These are phyloP conservation scores for Philaenus spumarius DNA, from an alignment of 1,140 invertebrate species.

Conservation along the genomic window DNA sequence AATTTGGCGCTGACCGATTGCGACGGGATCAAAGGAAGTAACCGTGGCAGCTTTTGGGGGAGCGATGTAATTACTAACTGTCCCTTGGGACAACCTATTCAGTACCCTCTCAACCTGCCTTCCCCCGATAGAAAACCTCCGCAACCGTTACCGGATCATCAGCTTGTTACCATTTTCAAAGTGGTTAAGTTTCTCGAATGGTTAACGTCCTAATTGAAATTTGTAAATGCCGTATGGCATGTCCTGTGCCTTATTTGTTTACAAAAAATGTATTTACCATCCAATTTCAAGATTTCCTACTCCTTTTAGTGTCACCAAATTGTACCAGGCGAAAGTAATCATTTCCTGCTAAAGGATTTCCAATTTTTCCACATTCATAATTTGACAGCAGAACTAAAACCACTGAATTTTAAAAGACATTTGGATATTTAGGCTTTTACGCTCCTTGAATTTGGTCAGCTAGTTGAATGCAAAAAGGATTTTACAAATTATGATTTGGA, in stretches of 20 bases:
- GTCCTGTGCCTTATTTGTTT: not conserved
- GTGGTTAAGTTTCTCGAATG: constrained; percentile 6
- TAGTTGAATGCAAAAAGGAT: too few species aligned
- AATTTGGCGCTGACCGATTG: constrained; percentile 17
- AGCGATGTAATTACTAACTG: constrained; percentile 10
- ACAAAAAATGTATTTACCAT: too few species aligned
- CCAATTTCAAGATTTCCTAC: too few species aligned
- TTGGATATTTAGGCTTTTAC: too few species aligned
- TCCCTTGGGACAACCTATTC: constrained; percentile 10
- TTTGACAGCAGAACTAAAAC: too few species aligned
- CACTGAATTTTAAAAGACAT: too few species aligned
- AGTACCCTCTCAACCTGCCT: constrained; percentile 14
- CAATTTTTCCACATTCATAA: too few species aligned
- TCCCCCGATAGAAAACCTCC: not conserved
- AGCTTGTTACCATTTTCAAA: not conserved
- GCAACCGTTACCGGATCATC: not conserved
- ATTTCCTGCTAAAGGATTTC: too few species aligned
- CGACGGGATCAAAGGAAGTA: constrained; percentile 16
- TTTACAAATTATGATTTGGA: too few species aligned
- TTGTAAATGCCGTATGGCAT: not conserved
- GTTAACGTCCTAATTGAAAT: constrained; percentile 1
- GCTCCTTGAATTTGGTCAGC: too few species aligned
- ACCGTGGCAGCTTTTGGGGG: not conserved
- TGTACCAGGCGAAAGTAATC: too few species aligned
- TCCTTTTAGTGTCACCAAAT: too few species aligned